Conservation (phyloP, 1,140 invertebrate genomes). For the Cylas formicarius region DNA sequence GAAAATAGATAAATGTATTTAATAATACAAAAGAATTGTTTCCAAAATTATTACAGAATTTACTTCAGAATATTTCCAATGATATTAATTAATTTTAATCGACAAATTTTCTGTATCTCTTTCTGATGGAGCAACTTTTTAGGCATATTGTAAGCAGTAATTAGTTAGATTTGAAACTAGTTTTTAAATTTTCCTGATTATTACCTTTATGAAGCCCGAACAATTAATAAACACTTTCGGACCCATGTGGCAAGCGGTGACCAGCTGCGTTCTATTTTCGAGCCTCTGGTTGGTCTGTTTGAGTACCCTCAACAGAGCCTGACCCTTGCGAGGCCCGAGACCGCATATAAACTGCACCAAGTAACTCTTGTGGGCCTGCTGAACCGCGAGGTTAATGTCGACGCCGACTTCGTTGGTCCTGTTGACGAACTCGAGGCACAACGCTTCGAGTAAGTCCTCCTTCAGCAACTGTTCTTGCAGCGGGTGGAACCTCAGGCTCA, state of each 20-base stretch:
- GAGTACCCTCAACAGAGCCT: slow-evolving; percentile 80
- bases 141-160: too few relatives aligned
- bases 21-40: too few relatives aligned
- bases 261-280: slow-evolving; percentile 91
- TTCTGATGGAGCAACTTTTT: too few relatives aligned
- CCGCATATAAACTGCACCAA: slow-evolving; percentile 98
- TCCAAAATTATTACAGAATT: too few relatives aligned
- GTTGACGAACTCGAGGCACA: slow-evolving; percentile 88
- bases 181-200: too few relatives aligned
- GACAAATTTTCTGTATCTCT: too few relatives aligned
- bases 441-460: slow-evolving; percentile 77
- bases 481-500: slow-evolving; percentile 87
- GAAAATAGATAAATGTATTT: too few relatives aligned
- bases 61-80: too few relatives aligned
- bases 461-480: slow-evolving; percentile 76
- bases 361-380: slow-evolving; percentile 78
- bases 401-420: slow-evolving; percentile 96
- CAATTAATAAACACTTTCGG: slow-evolving; percentile 99
- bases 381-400: slow-evolving; percentile 89
- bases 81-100: too few relatives aligned
- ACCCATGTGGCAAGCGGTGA: slow-evolving; percentile 93
- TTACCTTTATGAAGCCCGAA: slow-evolving; percentile 98
- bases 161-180: too few relatives aligned
- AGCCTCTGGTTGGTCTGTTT: slow-evolving; percentile 90
- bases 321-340: slow-evolving; percentile 89